phyloP scores from a whole-genome alignment of 2,797 vertebrate genomes.

The Arctocebus calabarensis region DNA sequence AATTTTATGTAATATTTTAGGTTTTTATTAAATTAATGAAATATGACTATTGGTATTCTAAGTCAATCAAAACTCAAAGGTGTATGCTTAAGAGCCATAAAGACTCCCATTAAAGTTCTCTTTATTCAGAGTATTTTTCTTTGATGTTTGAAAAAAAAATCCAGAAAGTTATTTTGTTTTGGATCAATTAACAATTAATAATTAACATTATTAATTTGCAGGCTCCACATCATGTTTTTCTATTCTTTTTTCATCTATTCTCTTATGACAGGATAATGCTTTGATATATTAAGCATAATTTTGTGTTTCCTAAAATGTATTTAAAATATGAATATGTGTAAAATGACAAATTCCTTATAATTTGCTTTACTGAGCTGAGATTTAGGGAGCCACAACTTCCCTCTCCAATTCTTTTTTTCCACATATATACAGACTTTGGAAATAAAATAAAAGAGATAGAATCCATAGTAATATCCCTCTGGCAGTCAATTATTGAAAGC shows the following conservation, averaged over 20 bases:
- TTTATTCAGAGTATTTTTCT: not conserved
- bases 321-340: not conserved
- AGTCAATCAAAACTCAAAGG: not conserved
- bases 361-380: not conserved
- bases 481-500: not conserved
- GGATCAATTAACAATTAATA: not conserved
- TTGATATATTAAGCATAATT: not conserved
- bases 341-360: not conserved
- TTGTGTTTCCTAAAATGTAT: not conserved
- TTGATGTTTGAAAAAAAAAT: not conserved
- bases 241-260: not conserved
- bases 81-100: not conserved
- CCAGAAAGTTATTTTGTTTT: not conserved
- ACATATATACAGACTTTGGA: not conserved
- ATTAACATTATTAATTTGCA: not conserved
- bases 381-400: not conserved
- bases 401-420: not conserved
- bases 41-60: not conserved
- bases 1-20: not conserved
- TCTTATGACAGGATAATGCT: not conserved
- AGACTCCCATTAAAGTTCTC: too few species aligned
- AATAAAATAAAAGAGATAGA: not conserved
- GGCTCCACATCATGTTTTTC: not conserved
- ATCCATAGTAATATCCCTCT: not conserved
- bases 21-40: constrained; percentile 55